phyloP scores from a whole-genome alignment of 2,888 invertebrate genomes.

The Rhyacophila evoluta region DNA sequence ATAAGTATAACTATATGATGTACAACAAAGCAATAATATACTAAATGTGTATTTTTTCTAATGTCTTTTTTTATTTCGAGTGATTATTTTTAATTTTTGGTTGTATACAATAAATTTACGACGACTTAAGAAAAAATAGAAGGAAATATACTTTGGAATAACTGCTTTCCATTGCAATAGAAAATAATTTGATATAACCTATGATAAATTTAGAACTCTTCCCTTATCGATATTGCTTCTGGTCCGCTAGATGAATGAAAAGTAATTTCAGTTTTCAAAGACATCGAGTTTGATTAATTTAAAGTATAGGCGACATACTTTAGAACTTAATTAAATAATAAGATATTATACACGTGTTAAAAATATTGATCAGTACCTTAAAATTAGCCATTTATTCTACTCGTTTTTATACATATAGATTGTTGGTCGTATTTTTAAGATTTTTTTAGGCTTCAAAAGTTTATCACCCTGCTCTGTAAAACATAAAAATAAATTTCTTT shows the following conservation, averaged over 20 bases:
- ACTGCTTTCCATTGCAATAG: conserved; percentile 29
- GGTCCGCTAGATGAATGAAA: conserved; percentile 41
- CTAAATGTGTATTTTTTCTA: conserved; percentile 20
- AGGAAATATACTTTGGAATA: conserved; percentile 18
- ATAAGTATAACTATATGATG: background rate
- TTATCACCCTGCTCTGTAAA: conserved; percentile 51
- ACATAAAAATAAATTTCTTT: conserved; percentile 32
- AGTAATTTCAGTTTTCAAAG: conserved; percentile 20
- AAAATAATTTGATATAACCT: conserved; percentile 32
- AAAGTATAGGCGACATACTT: conserved; percentile 16
- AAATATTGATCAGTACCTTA: conserved; percentile 23
- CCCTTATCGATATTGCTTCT: conserved; percentile 42
- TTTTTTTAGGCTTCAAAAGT: background rate
- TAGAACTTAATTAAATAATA: background rate
- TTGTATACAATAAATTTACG: background rate
- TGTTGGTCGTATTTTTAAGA: conserved; percentile 29
- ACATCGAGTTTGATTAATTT: conserved; percentile 4
- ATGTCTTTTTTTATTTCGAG: conserved; percentile 11
- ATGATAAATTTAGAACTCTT: conserved; percentile 42
- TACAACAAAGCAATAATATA: background rate
- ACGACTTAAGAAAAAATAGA: conserved; percentile 15
- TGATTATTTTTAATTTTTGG: background rate
- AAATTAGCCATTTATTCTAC: conserved; percentile 32
- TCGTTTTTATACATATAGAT: conserved; percentile 35
- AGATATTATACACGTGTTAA: background rate